These are phyloP conservation scores for Pseudochromis fuscus DNA, from an alignment of 2,797 vertebrate genomes.

Conservation along the genomic window DNA sequence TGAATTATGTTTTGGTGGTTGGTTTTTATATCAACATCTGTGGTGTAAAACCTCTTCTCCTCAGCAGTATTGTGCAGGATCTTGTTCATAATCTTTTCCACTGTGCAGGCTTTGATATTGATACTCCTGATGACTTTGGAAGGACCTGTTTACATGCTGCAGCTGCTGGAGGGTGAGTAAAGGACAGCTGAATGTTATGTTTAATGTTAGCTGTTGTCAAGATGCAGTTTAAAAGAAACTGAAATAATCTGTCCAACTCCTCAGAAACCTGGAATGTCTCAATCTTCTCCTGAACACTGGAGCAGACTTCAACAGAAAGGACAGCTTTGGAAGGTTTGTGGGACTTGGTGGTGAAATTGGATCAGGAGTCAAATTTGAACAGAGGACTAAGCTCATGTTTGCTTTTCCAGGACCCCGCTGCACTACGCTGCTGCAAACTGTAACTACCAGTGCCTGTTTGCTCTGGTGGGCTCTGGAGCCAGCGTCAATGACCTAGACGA, in stretches of 20 bases:
- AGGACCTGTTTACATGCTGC: slow-evolving; percentile 99
- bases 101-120: slow-evolving; percentile 93
- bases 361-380: slow-evolving; percentile 38
- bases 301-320: slow-evolving; percentile 97
- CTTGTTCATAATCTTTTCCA: slow-evolving; percentile 34
- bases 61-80: neutral
- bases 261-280: slow-evolving; percentile 98
- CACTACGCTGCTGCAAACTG: slow-evolving; percentile 99
- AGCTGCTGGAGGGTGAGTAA: slow-evolving; percentile 95
- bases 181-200: neutral
- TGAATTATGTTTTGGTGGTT: neutral
- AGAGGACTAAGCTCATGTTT: slow-evolving; percentile 46
- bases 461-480: slow-evolving; percentile 98
- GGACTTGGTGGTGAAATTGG: slow-evolving; percentile 9
- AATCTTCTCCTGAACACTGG: slow-evolving; percentile 97
- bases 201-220: neutral
- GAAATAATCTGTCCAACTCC: slow-evolving; percentile 35
- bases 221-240: neutral
- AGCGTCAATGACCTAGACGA: slow-evolving; percentile 97
- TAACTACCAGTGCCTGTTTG: slow-evolving; percentile 99
- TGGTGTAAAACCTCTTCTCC: neutral
- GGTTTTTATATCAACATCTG: neutral
- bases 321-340: slow-evolving; percentile 95
- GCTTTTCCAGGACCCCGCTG: slow-evolving; percentile 90
- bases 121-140: slow-evolving; percentile 97